A percentile compares a stretch with the other conserved stretches of the same genome.
Conservation (phyloP, 23 tunicate species). For the Corella eumyota region DNA sequence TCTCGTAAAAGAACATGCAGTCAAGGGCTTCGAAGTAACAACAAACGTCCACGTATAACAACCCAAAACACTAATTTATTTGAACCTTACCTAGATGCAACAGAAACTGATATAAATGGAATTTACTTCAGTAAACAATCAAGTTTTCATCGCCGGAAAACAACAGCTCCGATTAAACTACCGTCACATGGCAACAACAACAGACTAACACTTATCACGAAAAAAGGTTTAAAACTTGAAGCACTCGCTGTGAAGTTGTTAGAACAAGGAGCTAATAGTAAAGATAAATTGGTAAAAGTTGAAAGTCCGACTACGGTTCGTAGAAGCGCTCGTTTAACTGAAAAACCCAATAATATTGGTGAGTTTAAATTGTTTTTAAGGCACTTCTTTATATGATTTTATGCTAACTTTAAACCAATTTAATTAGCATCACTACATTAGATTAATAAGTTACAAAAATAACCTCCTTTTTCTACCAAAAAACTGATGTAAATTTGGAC, state of each 20-base stretch:
- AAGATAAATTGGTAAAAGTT: neutral
- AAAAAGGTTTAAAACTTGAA: neutral
- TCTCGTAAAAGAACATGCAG: too few relatives aligned
- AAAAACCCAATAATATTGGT: neutral
- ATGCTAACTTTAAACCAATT: too few relatives aligned
- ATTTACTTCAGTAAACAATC: too few relatives aligned
- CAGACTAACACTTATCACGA: neutral
- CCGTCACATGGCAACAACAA: neutral
- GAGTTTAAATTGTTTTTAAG: neutral
- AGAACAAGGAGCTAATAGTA: neutral
- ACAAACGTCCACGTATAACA: too few relatives aligned
- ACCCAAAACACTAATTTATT: conserved; percentile 13
- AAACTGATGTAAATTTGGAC: too few relatives aligned
- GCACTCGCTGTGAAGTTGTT: neutral
- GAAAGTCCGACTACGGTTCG: conserved; percentile 4
- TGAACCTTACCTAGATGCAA: conserved; percentile 5
- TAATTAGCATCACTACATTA: too few relatives aligned
- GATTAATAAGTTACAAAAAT: too few relatives aligned
- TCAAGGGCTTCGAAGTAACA: too few relatives aligned
- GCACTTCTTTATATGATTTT: too few relatives aligned
- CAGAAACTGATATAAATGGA: too few relatives aligned
- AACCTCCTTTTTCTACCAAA: too few relatives aligned
- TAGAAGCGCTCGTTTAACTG: neutral
- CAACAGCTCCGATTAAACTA: neutral
- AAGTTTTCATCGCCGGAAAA: neutral